These are phyloP conservation scores for Hymenopus coronatus DNA, from an alignment of 2,888 invertebrate species.

Conservation along the genomic window DNA sequence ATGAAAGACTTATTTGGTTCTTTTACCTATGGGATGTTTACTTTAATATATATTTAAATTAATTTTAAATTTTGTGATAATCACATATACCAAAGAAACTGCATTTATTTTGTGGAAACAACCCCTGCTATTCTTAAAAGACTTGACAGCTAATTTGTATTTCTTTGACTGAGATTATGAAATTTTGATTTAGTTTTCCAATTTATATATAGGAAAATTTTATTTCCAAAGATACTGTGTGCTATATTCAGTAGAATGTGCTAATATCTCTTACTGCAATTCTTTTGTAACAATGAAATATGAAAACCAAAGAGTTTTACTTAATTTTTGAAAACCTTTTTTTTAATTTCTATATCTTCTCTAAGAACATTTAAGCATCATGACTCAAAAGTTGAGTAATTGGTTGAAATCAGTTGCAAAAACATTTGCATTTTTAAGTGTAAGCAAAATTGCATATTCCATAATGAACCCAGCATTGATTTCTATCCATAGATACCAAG, in stretches of 20 bases:
- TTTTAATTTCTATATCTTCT: neutral
- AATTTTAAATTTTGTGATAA: conserved; percentile 28
- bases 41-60: neutral
- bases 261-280: neutral
- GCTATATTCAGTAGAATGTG: neutral
- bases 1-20: conserved; percentile 5
- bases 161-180: neutral
- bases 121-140: neutral
- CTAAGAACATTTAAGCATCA: too few species aligned
- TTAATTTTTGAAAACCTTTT: neutral
- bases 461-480: too few species aligned
- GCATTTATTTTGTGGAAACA: conserved; percentile 22
- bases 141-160: neutral
- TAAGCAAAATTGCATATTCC: too few species aligned
- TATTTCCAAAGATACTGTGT: neutral
- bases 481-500: too few species aligned
- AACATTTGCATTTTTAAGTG: too few species aligned
- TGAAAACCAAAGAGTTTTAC: neutral
- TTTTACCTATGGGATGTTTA: neutral
- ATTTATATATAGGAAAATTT: neutral
- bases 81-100: conserved; percentile 30
- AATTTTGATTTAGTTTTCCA: neutral
- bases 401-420: too few species aligned
- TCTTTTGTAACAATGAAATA: neutral
- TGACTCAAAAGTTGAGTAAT: too few species aligned